Conservation (phyloP, 2,797 vertebrate species). For the Scyliorhinus canicula region DNA sequence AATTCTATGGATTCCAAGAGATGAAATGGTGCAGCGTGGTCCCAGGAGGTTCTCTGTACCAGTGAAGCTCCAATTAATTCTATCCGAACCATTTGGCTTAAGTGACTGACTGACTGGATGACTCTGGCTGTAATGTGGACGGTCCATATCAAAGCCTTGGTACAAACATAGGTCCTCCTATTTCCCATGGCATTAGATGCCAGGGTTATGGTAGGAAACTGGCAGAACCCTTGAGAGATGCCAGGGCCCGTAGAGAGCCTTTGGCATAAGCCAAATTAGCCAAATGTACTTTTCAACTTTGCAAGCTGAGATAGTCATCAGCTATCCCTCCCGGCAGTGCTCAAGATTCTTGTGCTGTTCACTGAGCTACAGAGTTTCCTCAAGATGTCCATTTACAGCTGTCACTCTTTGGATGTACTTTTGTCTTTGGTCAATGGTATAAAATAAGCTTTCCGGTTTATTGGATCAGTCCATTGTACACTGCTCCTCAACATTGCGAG, state of each 20-base stretch:
- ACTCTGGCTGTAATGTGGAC: neutral
- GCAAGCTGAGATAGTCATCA: neutral
- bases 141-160: neutral
- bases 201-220: neutral
- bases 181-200: neutral
- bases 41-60: neutral
- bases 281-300: neutral
- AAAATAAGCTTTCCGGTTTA: neutral
- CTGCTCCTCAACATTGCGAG: neutral
- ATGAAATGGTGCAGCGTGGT: neutral
- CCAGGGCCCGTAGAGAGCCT: neutral
- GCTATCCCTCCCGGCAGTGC: neutral
- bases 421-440: neutral
- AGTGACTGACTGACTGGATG: neutral
- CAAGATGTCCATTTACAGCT: neutral
- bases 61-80: neutral
- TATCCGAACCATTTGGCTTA: neutral
- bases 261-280: neutral
- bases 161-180: neutral
- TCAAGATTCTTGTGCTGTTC: neutral
- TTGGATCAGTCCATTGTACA: neutral
- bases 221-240: neutral
- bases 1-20: no score
- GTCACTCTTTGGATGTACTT: neutral
- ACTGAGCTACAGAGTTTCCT: neutral